Percentiles rank a stretch among this genome's conserved stretches.
phyloP scores from a whole-genome alignment of 2,113 vertebrate species.

The Ellobius talpinus region DNA sequence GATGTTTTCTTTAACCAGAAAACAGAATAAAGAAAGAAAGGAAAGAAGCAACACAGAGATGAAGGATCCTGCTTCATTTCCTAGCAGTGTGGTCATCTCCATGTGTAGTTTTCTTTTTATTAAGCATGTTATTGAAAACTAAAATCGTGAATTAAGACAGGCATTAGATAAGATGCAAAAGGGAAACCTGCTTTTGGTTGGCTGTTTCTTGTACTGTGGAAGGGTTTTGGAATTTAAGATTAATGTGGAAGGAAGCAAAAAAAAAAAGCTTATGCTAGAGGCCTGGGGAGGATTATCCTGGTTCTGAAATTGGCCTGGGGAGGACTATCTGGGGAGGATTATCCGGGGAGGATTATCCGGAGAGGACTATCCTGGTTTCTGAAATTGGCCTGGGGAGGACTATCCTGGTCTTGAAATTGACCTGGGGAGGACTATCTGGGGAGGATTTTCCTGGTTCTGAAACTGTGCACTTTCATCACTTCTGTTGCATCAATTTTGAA shows the following conservation, averaged over 20 bases:
- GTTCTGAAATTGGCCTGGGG: neutral
- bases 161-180: neutral
- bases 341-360: no score
- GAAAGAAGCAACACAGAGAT: neutral
- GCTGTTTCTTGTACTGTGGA: neutral
- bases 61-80: neutral
- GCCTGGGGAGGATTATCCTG: neutral
- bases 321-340: no score
- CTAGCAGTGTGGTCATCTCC: neutral
- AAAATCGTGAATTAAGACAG: slow-evolving; percentile 24
- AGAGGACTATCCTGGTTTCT: neutral
- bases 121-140: slow-evolving; percentile 17
- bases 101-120: neutral
- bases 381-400: neutral
- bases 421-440: neutral
- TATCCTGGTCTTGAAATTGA: neutral
- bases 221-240: slow-evolving; percentile 11
- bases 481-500: slow-evolving; percentile 43
- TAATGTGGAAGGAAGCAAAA: neutral
- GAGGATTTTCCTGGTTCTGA: neutral
- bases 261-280: neutral
- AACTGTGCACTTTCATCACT: neutral
- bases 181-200: neutral
- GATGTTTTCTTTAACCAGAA: slow-evolving; percentile 79
- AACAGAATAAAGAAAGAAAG: slow-evolving; percentile 27